Percentiles rank a stretch among this genome's conserved stretches.
Evolutionary conservation across 2,113 vertebrate species (phyloP).

Genomic region (Nanger granti): DNA sequence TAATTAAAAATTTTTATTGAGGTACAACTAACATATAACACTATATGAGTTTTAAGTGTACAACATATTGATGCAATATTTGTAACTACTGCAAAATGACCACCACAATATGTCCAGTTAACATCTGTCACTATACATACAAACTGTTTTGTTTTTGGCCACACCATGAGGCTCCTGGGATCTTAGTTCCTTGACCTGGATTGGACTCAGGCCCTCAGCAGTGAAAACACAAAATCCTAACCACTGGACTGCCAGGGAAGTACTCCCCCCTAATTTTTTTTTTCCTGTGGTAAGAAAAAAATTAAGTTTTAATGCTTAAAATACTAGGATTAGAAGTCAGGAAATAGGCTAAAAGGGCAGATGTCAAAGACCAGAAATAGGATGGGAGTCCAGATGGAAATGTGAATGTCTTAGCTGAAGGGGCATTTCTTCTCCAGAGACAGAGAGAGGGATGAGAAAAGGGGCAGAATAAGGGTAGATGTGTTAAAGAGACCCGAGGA

Average conservation of each 20-base stretch:
- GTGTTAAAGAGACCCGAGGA: accelerated
- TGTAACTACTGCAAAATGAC: neutral
- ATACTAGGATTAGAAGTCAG: neutral
- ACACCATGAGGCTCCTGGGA: neutral
- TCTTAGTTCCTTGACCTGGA: neutral
- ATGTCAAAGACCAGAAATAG: neutral
- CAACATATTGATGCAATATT: neutral
- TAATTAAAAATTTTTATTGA: neutral
- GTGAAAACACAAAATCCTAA: neutral
- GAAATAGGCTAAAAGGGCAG: neutral
- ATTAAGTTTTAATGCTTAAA: neutral
- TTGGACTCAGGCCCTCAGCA: neutral
- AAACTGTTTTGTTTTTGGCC: neutral
- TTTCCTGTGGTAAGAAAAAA: neutral
- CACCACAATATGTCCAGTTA: neutral
- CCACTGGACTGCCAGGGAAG: neutral
- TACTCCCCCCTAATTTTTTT: neutral
- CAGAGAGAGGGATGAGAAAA: no score
- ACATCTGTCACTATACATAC: neutral
- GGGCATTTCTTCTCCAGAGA: neutral
- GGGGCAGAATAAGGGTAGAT: accelerated
- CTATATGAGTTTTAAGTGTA: neutral
- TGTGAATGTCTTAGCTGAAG: neutral
- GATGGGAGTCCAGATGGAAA: neutral
- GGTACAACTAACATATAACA: neutral